phyloP scores from a whole-genome alignment of 2,888 invertebrate species.

The Epicampocera succincta region DNA sequence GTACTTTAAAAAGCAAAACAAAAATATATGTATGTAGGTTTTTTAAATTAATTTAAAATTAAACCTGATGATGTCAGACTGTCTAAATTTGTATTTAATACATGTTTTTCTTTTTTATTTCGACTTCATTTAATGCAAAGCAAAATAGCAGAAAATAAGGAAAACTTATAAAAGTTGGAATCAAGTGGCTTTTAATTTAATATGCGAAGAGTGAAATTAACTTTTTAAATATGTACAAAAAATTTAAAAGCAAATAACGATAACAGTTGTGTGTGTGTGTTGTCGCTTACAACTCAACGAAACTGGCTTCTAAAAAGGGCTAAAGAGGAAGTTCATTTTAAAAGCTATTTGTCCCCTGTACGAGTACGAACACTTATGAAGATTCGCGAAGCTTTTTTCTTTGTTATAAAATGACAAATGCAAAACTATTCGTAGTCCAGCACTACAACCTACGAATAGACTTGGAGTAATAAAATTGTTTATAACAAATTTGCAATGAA shows the following conservation, averaged over 20 bases:
- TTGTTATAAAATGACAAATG: not conserved
- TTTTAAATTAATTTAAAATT: conserved; percentile 47
- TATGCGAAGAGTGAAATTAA: conserved; percentile 50
- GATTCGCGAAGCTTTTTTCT: conserved; percentile 26
- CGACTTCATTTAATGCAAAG: not conserved
- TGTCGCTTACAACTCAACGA: conserved; percentile 43
- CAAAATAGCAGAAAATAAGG: conserved; percentile 41
- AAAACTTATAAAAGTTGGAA: conserved; percentile 60
- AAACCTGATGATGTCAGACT: conserved; percentile 60
- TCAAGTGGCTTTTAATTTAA: conserved; percentile 65
- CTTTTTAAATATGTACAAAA: conserved; percentile 14
- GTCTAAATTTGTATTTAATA: conserved; percentile 2
- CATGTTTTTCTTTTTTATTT: not conserved
- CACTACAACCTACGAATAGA: not conserved
- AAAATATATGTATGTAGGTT: no score
- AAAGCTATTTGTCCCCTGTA: not conserved
- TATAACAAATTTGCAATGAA: conserved; percentile 1
- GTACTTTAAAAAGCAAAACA: not conserved
- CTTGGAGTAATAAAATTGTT: conserved; percentile 4
- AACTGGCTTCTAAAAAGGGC: conserved; percentile 37
- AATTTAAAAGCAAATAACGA: not conserved
- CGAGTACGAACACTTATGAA: conserved; percentile 12
- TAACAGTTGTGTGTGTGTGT: conserved; percentile 15
- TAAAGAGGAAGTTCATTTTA: conserved; percentile 62
- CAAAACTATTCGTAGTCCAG: conserved; percentile 4